phyloP scores from a whole-genome alignment of 2,797 vertebrate species.

The Sebastes diploproa region DNA sequence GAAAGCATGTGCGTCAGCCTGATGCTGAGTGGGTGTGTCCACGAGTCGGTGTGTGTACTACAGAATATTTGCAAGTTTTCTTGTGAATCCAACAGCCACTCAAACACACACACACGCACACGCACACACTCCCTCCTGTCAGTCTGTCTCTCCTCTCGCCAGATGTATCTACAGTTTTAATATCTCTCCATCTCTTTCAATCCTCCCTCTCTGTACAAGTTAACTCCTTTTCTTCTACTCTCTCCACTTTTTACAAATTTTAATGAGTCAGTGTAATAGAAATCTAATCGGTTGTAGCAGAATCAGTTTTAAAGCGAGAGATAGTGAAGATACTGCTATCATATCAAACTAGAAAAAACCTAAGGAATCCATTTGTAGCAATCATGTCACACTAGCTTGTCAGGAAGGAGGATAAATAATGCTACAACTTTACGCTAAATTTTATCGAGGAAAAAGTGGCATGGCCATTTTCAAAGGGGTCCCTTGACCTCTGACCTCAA shows the following conservation, averaged over 20 bases:
- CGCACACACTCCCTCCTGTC: background rate
- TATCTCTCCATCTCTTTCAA: background rate
- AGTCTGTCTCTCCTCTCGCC: background rate
- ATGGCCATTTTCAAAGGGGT: too few relatives aligned
- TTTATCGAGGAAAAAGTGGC: too few relatives aligned
- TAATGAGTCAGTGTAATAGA: background rate
- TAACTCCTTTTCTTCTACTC: background rate
- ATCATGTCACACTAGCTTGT: too few relatives aligned
- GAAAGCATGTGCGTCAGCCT: slow-evolving; percentile 54
- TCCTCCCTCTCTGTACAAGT: slow-evolving; percentile 3
- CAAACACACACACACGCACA: background rate
- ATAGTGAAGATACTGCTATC: too few relatives aligned
- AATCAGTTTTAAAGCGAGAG: too few relatives aligned
- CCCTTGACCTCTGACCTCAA: too few relatives aligned
- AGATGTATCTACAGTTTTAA: background rate
- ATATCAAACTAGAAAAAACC: too few relatives aligned
- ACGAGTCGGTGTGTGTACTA: slow-evolving; percentile 15
- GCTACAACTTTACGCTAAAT: too few relatives aligned
- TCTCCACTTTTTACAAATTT: background rate
- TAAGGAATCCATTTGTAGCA: too few relatives aligned
- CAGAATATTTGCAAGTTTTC: slow-evolving; percentile 28
- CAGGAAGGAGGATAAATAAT: too few relatives aligned
- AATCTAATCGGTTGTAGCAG: background rate
- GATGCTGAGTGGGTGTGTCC: slow-evolving; percentile 32
- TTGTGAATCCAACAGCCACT: background rate